Evolutionary conservation across 2,113 vertebrate species (phyloP).

Genomic region (Aleadryas rufinucha): DNA sequence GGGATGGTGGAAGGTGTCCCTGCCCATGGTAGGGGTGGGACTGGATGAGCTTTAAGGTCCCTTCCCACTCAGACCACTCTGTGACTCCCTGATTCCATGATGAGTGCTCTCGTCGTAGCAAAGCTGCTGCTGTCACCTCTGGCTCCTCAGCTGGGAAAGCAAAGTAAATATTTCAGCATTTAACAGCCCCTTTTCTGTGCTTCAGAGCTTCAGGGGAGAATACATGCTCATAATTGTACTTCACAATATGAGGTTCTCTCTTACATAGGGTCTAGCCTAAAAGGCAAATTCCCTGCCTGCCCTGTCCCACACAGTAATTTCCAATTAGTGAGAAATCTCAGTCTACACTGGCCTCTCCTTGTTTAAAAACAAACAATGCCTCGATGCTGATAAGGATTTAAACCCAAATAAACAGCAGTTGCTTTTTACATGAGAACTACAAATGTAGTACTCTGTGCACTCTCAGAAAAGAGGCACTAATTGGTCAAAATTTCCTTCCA

Average conservation of each 20-base stretch:
- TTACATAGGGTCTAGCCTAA: neutral
- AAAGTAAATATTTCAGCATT: neutral
- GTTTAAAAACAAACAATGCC: neutral
- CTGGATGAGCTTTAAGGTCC: neutral
- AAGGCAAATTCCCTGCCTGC: neutral
- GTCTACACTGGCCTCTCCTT: neutral
- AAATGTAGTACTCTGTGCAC: neutral
- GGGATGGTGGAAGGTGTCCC: neutral
- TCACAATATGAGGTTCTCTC: neutral
- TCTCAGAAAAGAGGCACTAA: neutral
- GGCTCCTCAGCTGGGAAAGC: neutral
- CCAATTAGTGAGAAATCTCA: neutral
- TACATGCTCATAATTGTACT: neutral
- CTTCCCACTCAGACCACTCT: neutral
- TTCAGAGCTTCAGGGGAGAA: neutral
- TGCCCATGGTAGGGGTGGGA: neutral
- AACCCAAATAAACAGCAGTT: neutral
- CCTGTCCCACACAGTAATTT: neutral
- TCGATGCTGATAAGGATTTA: neutral
- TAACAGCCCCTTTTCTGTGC: neutral
- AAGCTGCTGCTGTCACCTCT: neutral
- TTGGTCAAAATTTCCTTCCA: neutral
- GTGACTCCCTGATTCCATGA: neutral
- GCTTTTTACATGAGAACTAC: neutral
- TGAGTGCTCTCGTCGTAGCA: fast-evolving